Evolutionary conservation across 53 echinoderm and acorn worm genomes (phyloP).

Genomic region (Mesocentrotus franciscanus): DNA sequence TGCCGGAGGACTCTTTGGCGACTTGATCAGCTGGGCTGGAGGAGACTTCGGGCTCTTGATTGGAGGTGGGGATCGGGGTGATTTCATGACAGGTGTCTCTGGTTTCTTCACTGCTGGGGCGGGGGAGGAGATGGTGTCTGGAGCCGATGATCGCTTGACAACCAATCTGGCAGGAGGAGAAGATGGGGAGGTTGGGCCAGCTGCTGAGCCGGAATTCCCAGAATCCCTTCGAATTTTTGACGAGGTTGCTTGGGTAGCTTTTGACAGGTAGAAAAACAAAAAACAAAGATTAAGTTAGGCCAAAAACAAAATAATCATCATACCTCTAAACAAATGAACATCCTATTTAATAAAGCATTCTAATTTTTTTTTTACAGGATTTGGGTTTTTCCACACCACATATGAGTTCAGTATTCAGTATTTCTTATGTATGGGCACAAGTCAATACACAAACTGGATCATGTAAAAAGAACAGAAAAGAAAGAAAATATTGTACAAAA

Average conservation of each 20-base stretch:
- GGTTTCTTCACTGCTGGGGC: slow-evolving; percentile 58
- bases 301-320: background rate
- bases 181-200: slow-evolving; percentile 25
- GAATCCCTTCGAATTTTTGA: slow-evolving; percentile 45
- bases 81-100: slow-evolving; percentile 67
- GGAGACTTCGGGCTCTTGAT: background rate
- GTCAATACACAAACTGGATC: too few relatives aligned
- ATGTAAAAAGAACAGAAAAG: too few relatives aligned
- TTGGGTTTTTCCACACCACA: too few relatives aligned
- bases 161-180: slow-evolving; percentile 70
- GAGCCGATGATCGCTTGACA: slow-evolving; percentile 73
- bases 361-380: too few relatives aligned
- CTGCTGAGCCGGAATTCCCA: background rate
- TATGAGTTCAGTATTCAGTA: too few relatives aligned
- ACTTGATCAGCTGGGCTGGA: slow-evolving; percentile 23
- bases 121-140: slow-evolving; percentile 64
- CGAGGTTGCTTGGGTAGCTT: slow-evolving; percentile 70
- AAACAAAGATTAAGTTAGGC: background rate
- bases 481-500: too few relatives aligned
- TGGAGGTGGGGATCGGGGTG: slow-evolving; percentile 19
- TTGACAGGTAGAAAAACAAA: background rate
- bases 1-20: slow-evolving; percentile 28
- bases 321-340: background rate
- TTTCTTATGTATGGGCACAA: too few relatives aligned
- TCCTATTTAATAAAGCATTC: too few relatives aligned